Evolutionary conservation across 30 jellyfish, hydroid and myxozoan species (phyloP).

Genomic region (Chironex yamaguchii): DNA sequence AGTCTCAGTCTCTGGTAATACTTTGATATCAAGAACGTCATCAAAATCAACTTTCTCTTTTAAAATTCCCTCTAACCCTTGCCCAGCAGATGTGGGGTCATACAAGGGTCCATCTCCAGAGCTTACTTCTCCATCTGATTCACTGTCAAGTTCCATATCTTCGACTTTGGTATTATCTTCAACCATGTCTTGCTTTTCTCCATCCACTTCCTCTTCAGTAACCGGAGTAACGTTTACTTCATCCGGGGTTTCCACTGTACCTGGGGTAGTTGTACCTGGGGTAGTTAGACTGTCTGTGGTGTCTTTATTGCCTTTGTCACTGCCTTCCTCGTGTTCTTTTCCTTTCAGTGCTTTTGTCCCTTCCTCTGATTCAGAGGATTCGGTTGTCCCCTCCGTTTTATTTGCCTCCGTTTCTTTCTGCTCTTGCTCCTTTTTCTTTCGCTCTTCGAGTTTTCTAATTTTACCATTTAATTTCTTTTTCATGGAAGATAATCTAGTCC

Average conservation of each 20-base stretch:
- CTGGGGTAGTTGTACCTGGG: background rate
- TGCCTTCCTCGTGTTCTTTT: conserved; percentile 23
- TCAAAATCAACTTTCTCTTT: background rate
- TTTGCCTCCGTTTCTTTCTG: conserved; percentile 49
- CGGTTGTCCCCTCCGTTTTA: background rate
- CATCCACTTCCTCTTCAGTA: conserved; percentile 20
- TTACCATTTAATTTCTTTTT: conserved; percentile 82
- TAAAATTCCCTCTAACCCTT: background rate
- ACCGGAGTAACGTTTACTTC: conserved; percentile 45
- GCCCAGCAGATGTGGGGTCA: conserved; percentile 39
- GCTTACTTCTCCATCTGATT: conserved; percentile 44
- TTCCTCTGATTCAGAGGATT: conserved; percentile 52
- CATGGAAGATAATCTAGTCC: conserved; percentile 86
- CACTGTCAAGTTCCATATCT: conserved; percentile 85
- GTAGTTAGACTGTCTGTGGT: background rate
- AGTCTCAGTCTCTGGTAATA: background rate
- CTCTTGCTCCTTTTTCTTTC: conserved; percentile 52
- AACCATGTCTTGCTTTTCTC: conserved; percentile 33
- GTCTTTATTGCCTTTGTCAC: conserved; percentile 13
- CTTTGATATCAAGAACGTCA: background rate
- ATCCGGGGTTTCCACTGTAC: background rate
- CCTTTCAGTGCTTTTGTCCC: background rate
- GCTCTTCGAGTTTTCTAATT: conserved; percentile 56
- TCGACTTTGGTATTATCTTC: conserved; percentile 56
- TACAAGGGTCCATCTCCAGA: conserved; percentile 75